Base-by-base conservation (phyloP, 1,140 invertebrate genomes). In the Nephila pilipes region DNA sequence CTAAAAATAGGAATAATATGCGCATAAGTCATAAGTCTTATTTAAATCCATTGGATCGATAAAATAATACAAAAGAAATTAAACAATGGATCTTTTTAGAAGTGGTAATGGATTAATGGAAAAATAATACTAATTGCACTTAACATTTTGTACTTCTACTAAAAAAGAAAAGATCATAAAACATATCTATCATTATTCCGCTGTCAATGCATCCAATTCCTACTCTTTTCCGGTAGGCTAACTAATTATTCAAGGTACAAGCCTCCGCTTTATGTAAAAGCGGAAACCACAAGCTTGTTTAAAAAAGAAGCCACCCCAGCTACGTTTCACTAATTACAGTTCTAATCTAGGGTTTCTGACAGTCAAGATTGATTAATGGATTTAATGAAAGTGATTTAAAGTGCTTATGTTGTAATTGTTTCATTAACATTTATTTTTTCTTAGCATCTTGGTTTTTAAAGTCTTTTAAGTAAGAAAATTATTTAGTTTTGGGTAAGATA, bases 371-470 rank as follows among this genome's bases (percentile, higher is more conserved):
- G 90, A 92, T 85, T 92, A 92, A 92, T 92, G 90, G 32, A 81
- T 65, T 85, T 83, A 85, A 29, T 85, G 81, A 92, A 92, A 92
- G 90, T 85, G 81, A 85, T 83, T 85, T 92, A 92, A 91, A 85
- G 46, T 25, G 58, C 90, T 92, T 92, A 69, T 92, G 55, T 22
- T 57, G 60, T 60, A 85, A 85, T 90, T 90, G 80, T 90, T 90
- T 90, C 88, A 90, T 90, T 90, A 90, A 83, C 81, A 38, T 29
- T 57, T 60, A 60, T 60, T 75, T 75, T 75, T 75, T 75, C 5
- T 75, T 75, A 75, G 25, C 32, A 18, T 14, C 18, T 32, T 18
- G 29, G 32, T 25, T 36, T 18, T 29, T 36, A 20, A 12, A 75
- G 32, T 36, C 25, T 32, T 36, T 75, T 18, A 20, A 4, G 16